Conservation (phyloP, 1,140 invertebrate species). For the Odontomachus brunneus region DNA sequence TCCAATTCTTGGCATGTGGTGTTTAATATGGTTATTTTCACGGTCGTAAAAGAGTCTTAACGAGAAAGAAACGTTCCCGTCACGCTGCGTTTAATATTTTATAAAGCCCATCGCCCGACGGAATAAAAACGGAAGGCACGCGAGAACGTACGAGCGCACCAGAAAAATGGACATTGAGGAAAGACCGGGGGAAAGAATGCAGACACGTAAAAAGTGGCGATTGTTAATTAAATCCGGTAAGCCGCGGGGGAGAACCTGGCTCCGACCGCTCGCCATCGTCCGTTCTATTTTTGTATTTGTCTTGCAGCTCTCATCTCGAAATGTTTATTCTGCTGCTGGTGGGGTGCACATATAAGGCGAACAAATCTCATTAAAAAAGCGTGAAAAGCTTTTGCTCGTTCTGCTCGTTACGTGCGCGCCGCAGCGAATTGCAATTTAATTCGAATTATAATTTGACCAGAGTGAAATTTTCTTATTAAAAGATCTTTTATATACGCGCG, state of each 20-base stretch:
- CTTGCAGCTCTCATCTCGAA: conserved; percentile 62
- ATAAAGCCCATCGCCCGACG: conserved; percentile 35
- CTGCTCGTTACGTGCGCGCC: neutral
- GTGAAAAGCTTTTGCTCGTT: neutral
- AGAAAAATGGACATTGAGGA: conserved; percentile 41
- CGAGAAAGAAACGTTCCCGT: conserved; percentile 35
- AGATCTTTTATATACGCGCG: neutral
- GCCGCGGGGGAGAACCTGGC: conserved; percentile 59
- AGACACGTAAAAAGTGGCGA: conserved; percentile 79
- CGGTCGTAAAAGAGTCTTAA: neutral
- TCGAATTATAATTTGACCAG: conserved; percentile 17
- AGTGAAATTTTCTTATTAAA: neutral
- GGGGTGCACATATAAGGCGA: conserved; percentile 22
- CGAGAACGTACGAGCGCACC: conserved; percentile 55
- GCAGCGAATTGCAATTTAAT: neutral
- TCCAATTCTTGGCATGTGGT: neutral
- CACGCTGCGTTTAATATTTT: conserved; percentile 52
- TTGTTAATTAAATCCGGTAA: conserved; percentile 81
- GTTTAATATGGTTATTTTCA: conserved; percentile 31
- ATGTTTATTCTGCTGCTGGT: conserved; percentile 62
- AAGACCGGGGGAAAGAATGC: conserved; percentile 41
- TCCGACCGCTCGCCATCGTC: conserved; percentile 62
- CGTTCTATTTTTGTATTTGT: conserved; percentile 71
- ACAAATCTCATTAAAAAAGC: conserved; percentile 45
- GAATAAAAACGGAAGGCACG: conserved; percentile 53